These are phyloP conservation scores for Burhinus oedicnemus DNA, from an alignment of 2,113 vertebrate genomes.

Conservation along the genomic window DNA sequence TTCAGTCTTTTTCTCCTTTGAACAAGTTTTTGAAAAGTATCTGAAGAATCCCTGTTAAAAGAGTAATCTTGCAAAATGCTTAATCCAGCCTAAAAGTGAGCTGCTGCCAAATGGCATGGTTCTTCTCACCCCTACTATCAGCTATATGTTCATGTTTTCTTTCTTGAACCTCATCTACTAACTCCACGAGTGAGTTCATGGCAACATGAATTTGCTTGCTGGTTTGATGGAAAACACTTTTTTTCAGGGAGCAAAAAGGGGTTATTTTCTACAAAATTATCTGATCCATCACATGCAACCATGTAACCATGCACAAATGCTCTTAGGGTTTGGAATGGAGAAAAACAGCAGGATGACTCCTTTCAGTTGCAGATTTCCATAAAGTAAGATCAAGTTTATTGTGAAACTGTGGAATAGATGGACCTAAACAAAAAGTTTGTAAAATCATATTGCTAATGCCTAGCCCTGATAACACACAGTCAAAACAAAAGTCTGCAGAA, in stretches of 20 bases:
- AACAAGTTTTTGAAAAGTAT: not conserved
- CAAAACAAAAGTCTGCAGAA: not conserved
- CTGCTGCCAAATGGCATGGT: not conserved
- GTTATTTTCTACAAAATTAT: not conserved
- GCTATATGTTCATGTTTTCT: accelerated
- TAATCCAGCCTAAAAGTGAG: not conserved
- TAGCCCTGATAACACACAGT: not conserved
- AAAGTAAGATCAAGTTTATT: not conserved
- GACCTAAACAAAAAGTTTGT: not conserved
- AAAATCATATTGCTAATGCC: not conserved
- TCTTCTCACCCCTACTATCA: not conserved
- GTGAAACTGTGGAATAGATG: not conserved
- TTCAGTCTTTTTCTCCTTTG: not conserved
- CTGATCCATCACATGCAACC: not conserved
- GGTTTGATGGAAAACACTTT: not conserved
- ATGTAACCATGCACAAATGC: not conserved
- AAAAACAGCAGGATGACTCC: not conserved
- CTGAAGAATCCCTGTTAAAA: not conserved
- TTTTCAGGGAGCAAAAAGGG: not conserved
- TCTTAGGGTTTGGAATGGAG: not conserved
- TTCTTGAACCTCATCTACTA: not conserved
- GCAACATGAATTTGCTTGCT: not conserved
- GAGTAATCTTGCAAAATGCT: not conserved
- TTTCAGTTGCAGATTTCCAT: not conserved
- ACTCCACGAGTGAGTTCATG: not conserved